These are phyloP conservation scores for Planiliza haematocheilus DNA, from an alignment of 2,113 vertebrate genomes.

Conservation along the genomic window DNA sequence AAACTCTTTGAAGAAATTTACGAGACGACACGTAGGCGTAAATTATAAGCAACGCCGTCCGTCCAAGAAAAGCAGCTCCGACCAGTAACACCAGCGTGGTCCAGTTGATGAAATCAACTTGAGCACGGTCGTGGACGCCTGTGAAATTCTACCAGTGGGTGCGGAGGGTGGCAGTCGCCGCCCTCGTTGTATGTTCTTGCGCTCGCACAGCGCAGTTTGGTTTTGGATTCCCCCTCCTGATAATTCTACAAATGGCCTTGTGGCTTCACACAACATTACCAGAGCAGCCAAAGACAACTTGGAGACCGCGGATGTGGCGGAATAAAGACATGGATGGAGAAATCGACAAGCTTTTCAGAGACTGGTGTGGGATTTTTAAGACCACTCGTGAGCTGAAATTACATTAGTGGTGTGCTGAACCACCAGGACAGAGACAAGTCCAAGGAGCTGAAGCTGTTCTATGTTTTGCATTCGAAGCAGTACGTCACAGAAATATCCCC, in stretches of 20 bases:
- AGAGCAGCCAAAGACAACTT: constrained; percentile 64
- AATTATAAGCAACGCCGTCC: constrained; percentile 43
- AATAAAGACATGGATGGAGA: constrained; percentile 49
- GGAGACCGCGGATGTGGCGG: constrained; percentile 51
- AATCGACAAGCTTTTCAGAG: constrained; percentile 30
- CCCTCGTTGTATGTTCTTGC: constrained; percentile 10
- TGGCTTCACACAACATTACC: constrained; percentile 65
- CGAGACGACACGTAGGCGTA: constrained; percentile 47
- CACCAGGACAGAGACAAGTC: constrained; percentile 7
- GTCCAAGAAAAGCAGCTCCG: constrained; percentile 28
- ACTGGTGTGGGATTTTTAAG: constrained; percentile 24
- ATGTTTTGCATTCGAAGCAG: constrained; percentile 7
- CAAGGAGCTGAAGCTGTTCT: neutral
- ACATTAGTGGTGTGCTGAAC: constrained; percentile 44
- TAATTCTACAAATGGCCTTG: constrained; percentile 64
- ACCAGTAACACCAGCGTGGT: constrained; percentile 7
- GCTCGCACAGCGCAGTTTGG: neutral
- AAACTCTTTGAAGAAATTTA: constrained; percentile 59
- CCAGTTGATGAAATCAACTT: constrained; percentile 1
- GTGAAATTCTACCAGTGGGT: constrained; percentile 53
- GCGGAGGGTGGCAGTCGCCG: constrained; percentile 16
- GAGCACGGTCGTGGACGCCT: constrained; percentile 9
- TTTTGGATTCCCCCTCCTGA: constrained; percentile 47
- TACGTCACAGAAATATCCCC: neutral
- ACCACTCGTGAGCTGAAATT: constrained; percentile 33